A percentile compares a stretch with the other conserved stretches of the same genome.
These are phyloP conservation scores for Drosophila quadrilineata DNA, from an alignment of 1,140 invertebrate genomes.

Conservation along the genomic window DNA sequence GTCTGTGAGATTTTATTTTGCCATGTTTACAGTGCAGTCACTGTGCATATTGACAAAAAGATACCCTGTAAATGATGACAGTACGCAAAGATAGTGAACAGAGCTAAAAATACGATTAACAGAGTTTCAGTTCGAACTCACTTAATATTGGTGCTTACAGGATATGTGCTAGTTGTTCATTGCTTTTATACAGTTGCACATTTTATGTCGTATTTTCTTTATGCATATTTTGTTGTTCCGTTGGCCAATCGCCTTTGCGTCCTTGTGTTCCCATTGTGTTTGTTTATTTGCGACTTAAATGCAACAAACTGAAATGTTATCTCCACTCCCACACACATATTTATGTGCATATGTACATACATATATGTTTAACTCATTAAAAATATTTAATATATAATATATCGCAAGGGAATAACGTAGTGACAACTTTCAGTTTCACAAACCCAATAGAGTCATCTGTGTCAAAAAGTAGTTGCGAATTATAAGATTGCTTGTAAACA, in stretches of 20 bases:
- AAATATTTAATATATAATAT: no score
- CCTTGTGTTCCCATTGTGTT: constrained; percentile 1
- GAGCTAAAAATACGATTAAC: no score
- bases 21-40: no score
- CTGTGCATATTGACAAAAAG: no score
- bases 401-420: no score
- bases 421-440: no score
- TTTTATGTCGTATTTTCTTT: background rate
- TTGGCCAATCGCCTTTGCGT: constrained; percentile 2
- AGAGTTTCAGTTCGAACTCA: no score
- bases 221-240: constrained; percentile 7
- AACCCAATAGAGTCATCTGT: no score
- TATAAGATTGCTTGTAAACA: background rate
- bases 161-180: background rate
- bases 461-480: background rate
- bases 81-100: no score
- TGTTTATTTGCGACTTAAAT: constrained; percentile 14
- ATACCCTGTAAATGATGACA: no score
- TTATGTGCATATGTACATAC: background rate
- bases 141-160: constrained; percentile 6
- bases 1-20: no score
- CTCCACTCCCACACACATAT: background rate
- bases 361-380: background rate
- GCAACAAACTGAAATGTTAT: constrained; percentile 8
- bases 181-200: background rate